These are phyloP conservation scores for Phrynosoma blainvillii DNA, from an alignment of 2,113 vertebrate species.

Conservation along the genomic window DNA sequence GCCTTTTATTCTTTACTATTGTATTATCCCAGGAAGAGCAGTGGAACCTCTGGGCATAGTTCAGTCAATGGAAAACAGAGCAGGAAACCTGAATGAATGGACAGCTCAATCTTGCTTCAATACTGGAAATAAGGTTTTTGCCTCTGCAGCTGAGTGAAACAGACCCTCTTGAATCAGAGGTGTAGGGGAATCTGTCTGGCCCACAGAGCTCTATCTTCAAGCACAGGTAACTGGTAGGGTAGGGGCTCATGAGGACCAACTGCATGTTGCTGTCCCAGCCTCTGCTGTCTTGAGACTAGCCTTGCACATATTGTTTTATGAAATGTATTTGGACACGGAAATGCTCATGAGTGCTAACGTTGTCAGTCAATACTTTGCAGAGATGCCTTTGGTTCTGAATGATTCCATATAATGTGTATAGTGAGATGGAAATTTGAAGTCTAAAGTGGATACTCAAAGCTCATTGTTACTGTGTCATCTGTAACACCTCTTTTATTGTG, in stretches of 20 bases:
- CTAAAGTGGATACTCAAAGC: background rate
- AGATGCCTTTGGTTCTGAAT: constrained; percentile 6
- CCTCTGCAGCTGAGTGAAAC: background rate
- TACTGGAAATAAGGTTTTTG: background rate
- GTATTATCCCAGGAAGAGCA: no score
- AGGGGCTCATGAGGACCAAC: background rate
- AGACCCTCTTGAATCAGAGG: no score
- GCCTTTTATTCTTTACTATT: no score
- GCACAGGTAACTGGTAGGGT: background rate
- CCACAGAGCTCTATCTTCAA: background rate
- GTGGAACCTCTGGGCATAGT: no score
- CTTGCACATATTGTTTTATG: background rate
- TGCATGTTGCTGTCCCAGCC: no score
- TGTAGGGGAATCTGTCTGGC: background rate
- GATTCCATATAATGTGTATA: constrained; percentile 19
- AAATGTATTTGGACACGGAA: background rate
- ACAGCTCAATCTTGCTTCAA: background rate
- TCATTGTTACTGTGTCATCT: constrained; percentile 31
- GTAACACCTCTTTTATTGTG: constrained; percentile 26
- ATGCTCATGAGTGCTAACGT: background rate
- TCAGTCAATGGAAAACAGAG: no score
- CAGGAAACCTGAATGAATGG: background rate
- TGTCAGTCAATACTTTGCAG: constrained; percentile 7
- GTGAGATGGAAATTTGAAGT: constrained; percentile 35
- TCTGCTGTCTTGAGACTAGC: background rate